These are phyloP conservation scores for Willowsia nigromaculata DNA, from an alignment of 2,888 invertebrate species.

Conservation along the genomic window DNA sequence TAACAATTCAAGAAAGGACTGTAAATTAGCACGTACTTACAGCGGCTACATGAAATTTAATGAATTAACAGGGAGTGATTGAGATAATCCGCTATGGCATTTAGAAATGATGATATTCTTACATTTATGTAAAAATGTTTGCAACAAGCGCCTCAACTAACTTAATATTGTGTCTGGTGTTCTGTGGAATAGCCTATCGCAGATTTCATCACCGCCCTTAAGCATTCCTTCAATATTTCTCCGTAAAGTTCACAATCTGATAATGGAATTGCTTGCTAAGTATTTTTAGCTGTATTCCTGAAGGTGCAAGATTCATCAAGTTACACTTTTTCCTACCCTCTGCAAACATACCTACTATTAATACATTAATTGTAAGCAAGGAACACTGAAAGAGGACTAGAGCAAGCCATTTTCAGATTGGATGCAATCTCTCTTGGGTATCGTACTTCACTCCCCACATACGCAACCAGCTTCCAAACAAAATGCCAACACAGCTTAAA, in stretches of 20 bases:
- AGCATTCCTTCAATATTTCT: not conserved
- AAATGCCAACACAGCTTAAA: not conserved
- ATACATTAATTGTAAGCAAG: not conserved
- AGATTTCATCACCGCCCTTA: conserved; percentile 18
- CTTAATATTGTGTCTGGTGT: not conserved
- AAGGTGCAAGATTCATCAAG: conserved; percentile 75
- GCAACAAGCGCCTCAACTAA: not conserved
- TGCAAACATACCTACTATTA: not conserved
- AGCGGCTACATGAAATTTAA: not conserved
- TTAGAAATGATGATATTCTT: no score
- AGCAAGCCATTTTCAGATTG: conserved; percentile 74
- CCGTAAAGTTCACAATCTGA: not conserved
- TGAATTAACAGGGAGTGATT: not conserved
- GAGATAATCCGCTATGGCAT: not conserved
- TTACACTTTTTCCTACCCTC: conserved; percentile 21
- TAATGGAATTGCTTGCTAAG: not conserved
- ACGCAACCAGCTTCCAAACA: not conserved
- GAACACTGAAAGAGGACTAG: not conserved
- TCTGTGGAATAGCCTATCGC: not conserved
- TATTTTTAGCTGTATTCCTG: conserved; percentile 64
- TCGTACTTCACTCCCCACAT: conserved; percentile 50
- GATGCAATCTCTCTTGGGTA: conserved; percentile 70
- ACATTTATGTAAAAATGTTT: no score
- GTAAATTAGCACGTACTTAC: conserved; percentile 23
- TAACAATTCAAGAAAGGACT: not conserved